Conservation (phyloP, 1,140 invertebrate species). For the Lycorma delicatula region DNA sequence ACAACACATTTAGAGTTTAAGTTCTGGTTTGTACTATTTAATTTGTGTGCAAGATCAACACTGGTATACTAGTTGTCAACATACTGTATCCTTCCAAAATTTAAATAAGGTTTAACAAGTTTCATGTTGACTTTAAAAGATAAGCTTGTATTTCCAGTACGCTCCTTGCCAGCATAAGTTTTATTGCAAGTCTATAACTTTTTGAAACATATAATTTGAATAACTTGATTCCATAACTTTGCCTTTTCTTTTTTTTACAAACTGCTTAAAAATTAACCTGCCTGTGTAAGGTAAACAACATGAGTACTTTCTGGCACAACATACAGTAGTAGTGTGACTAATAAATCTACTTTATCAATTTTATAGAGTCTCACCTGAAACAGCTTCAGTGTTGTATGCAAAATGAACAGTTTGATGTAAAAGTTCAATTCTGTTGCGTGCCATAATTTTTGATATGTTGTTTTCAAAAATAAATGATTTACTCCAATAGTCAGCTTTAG, state of each 20-base stretch:
- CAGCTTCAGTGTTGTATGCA: neutral
- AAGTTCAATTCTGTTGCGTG: neutral
- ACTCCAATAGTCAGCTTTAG: neutral
- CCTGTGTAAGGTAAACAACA: neutral
- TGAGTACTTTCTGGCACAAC: neutral
- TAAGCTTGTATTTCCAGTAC: too few species aligned
- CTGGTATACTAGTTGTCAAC: neutral
- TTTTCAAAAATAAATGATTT: neutral
- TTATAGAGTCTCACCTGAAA: neutral
- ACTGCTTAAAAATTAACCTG: too few species aligned
- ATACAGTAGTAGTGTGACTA: neutral
- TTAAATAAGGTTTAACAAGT: neutral
- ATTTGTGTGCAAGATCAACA: neutral
- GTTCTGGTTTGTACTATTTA: neutral
- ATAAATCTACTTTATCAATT: neutral
- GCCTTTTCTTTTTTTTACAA: neutral
- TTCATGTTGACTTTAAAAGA: too few species aligned
- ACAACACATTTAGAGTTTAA: neutral
- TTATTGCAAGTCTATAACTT: slow-evolving; percentile 22
- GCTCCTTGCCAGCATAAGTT: slow-evolving; percentile 12
- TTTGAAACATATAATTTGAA: too few species aligned
- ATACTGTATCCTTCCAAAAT: neutral
- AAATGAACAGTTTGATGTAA: neutral
- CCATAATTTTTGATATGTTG: neutral
- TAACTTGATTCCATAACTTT: neutral